phyloP scores from a whole-genome alignment of 1,140 invertebrate genomes.

The Eufriesea mexicana region DNA sequence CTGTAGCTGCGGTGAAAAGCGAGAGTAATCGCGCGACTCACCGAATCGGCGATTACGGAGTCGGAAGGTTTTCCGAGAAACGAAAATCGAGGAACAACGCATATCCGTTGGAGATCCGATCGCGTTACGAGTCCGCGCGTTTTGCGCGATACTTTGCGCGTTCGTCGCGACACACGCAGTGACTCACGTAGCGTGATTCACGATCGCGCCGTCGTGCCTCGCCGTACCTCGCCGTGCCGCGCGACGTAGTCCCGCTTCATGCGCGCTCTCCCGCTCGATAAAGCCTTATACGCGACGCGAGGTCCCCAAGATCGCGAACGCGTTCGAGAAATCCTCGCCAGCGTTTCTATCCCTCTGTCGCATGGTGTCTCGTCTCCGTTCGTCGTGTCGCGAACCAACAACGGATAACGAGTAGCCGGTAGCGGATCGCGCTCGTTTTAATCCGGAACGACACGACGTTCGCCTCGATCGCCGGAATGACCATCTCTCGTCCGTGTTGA shows the following conservation, averaged over 20 bases:
- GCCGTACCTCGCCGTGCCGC: background rate
- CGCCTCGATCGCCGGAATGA: too few relatives aligned
- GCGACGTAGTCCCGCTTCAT: too few relatives aligned
- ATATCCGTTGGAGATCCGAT: constrained; percentile 40
- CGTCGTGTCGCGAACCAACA: too few relatives aligned
- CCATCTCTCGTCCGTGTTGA: too few relatives aligned
- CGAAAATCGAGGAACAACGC: background rate
- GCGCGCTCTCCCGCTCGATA: background rate
- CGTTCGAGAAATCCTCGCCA: too few relatives aligned
- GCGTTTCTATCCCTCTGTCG: too few relatives aligned
- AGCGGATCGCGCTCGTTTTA: too few relatives aligned
- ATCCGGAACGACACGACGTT: too few relatives aligned
- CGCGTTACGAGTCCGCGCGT: constrained; percentile 21
- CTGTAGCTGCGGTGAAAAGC: too few relatives aligned
- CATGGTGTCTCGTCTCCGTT: too few relatives aligned
- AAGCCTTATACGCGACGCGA: background rate
- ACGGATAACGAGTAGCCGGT: too few relatives aligned
- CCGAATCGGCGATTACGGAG: background rate
- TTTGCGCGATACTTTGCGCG: constrained; percentile 50
- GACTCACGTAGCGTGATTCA: constrained; percentile 27
- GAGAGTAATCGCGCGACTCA: background rate
- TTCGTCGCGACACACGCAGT: constrained; percentile 7
- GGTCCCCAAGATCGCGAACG: background rate
- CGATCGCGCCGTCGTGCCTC: background rate
- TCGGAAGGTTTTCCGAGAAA: background rate